Conservation (phyloP, 2,888 invertebrate genomes). For the Eupithecia insigniata region DNA sequence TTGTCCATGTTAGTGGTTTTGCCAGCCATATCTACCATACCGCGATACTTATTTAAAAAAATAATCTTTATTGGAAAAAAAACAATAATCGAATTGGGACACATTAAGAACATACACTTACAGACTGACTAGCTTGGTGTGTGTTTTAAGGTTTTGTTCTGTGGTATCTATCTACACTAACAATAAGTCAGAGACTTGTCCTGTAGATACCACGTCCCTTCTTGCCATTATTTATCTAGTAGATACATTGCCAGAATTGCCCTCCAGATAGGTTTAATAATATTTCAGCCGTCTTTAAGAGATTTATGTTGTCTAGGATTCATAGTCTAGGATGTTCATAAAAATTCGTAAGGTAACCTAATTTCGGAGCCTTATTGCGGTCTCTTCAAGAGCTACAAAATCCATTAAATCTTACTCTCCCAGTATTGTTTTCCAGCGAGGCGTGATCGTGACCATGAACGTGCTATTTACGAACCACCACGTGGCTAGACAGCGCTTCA, state of each 20-base stretch:
- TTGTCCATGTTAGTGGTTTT: not conserved
- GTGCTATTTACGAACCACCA: conserved; percentile 56
- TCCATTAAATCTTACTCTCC: not conserved
- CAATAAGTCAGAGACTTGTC: no score
- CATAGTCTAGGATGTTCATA: not conserved
- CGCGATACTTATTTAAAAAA: not conserved
- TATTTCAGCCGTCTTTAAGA: no score
- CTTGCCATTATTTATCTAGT: no score
- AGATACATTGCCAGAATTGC: no score
- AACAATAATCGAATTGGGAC: no score
- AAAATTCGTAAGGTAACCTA: not conserved
- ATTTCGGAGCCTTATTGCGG: not conserved
- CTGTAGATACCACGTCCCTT: no score
- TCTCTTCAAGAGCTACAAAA: not conserved
- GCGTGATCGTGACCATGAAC: conserved; percentile 77
- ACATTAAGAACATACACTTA: no score
- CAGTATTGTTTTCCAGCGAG: conserved; percentile 36
- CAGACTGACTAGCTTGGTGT: no score
- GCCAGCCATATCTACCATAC: not conserved
- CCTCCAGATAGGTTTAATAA: no score
- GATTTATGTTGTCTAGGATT: not conserved
- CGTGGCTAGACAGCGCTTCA: conserved; percentile 52
- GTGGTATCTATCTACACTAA: no score
- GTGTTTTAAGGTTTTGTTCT: no score
- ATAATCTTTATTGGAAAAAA: no score